phyloP scores from a whole-genome alignment of 2,797 vertebrate genomes.

The Acomys russatus region DNA sequence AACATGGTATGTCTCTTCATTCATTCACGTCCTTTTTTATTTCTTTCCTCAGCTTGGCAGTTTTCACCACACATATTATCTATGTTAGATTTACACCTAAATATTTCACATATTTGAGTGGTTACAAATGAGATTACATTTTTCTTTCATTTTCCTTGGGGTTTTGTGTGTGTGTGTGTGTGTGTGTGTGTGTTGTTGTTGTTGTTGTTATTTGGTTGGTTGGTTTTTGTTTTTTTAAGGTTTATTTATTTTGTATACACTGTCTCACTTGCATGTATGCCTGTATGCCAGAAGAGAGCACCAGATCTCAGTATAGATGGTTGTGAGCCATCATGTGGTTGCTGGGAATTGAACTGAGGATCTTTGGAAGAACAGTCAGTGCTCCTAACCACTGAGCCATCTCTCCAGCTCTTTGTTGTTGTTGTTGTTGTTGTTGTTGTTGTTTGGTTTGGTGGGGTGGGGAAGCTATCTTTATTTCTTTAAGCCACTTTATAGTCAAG shows the following conservation, averaged over 20 bases:
- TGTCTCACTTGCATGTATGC: too few relatives aligned
- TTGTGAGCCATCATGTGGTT: too few relatives aligned
- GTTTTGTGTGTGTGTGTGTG: neutral
- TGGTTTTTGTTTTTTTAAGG: too few relatives aligned
- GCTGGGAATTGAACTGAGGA: too few relatives aligned
- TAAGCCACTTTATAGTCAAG: neutral
- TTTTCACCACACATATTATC: neutral
- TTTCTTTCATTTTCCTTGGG: constrained; percentile 15
- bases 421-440: too few relatives aligned
- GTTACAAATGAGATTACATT: neutral
- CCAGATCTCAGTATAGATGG: too few relatives aligned
- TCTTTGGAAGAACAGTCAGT: too few relatives aligned
- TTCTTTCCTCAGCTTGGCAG: neutral
- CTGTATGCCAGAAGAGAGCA: too few relatives aligned
- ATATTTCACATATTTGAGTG: neutral
- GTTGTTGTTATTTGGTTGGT: too few relatives aligned
- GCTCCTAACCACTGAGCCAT: too few relatives aligned
- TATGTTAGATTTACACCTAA: neutral
- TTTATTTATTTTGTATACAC: too few relatives aligned
- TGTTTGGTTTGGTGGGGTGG: neutral
- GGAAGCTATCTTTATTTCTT: neutral
- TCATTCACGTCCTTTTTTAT: neutral
- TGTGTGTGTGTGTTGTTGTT: neutral
- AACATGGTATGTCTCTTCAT: neutral
- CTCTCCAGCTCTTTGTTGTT: too few relatives aligned